Percentiles rank a stretch among this genome's conserved stretches.
Conservation (phyloP, 92 coral and sea anemone species). For the Galaxea fascicularis region DNA sequence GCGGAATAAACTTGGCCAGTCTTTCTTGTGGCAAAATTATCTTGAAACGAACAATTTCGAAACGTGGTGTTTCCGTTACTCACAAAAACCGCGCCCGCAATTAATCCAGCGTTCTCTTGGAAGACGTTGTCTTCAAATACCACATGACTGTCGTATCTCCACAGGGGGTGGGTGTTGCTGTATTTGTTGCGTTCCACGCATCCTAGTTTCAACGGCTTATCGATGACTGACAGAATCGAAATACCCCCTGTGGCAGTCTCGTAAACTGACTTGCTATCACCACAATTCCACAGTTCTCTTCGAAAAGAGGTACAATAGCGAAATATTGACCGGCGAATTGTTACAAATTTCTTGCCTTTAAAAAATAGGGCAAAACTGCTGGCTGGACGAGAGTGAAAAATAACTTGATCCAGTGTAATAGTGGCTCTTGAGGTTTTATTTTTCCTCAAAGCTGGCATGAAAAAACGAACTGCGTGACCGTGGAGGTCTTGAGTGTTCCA, state of each 20-base stretch:
- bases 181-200: neutral
- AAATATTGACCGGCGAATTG: constrained; percentile 27
- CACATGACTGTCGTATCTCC: constrained; percentile 60
- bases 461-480: constrained; percentile 15
- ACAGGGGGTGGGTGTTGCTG: constrained; percentile 42
- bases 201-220: constrained; percentile 29
- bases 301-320: constrained; percentile 22
- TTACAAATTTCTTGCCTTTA: constrained; percentile 25
- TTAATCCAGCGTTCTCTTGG: constrained; percentile 42
- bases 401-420: constrained; percentile 20
- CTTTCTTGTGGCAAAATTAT: constrained; percentile 34
- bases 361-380: constrained; percentile 24
- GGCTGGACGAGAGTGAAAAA: constrained; percentile 39
- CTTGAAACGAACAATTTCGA: constrained; percentile 55
- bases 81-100: constrained; percentile 51
- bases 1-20: constrained; percentile 48
- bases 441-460: neutral
- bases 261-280: constrained; percentile 18
- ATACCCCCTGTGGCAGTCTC: constrained; percentile 40
- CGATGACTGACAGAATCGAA: constrained; percentile 21
- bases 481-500: neutral
- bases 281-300: constrained; percentile 15
- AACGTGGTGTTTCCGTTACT: constrained; percentile 50
- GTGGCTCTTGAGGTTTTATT: neutral
- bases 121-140: constrained; percentile 40